Percentiles rank a stretch among this genome's conserved stretches.
These are phyloP conservation scores for Venustoraphidia nigricollis DNA, from an alignment of 2,888 invertebrate genomes.

Conservation along the genomic window DNA sequence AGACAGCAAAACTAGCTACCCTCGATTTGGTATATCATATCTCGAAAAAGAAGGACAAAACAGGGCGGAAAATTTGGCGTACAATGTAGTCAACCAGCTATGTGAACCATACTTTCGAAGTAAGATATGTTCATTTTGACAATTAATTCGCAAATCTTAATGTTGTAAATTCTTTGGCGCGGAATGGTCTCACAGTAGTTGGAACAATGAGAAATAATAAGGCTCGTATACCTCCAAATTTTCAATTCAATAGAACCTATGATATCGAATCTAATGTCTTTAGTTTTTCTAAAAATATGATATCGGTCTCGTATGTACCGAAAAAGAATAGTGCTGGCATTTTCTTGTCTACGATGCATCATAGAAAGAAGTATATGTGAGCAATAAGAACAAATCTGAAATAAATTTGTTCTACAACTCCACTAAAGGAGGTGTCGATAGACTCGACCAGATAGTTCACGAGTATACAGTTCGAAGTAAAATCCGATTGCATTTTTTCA, in stretches of 20 bases:
- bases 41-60: conserved; percentile 3
- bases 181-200: conserved; percentile 4
- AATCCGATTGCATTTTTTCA: too few species aligned
- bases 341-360: too few species aligned
- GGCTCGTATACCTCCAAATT: conserved; percentile 2
- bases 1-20: conserved; percentile 1
- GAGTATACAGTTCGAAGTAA: conserved; percentile 4
- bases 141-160: conserved; percentile 4
- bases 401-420: conserved; percentile 1
- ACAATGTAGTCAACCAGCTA: neutral
- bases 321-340: too few species aligned
- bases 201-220: conserved; percentile 3
- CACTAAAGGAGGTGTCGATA: neutral
- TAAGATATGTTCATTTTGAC: neutral
- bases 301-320: too few species aligned
- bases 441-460: conserved; percentile 4
- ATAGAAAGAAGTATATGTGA: too few species aligned
- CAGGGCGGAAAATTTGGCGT: neutral
- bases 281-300: too few species aligned
- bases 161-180: conserved; percentile 1
- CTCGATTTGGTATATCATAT: conserved; percentile 2
- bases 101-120: neutral
- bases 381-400: too few species aligned
- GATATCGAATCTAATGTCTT: neutral
- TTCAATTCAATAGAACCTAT: conserved; percentile 1